These are phyloP conservation scores for Polylopha cassiicola DNA, from an alignment of 2,888 invertebrate genomes.

Conservation along the genomic window DNA sequence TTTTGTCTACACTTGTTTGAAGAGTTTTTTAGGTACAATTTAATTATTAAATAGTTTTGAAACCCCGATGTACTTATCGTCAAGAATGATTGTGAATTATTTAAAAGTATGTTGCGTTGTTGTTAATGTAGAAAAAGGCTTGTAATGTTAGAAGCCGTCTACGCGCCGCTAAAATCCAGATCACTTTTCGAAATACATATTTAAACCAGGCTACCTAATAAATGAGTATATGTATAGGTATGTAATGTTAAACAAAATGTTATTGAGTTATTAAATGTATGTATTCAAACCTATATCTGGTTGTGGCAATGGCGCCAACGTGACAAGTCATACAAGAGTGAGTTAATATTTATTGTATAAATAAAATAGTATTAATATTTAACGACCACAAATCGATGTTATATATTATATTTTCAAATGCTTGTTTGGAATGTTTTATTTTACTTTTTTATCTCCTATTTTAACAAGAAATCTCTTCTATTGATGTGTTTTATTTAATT, in stretches of 20 bases:
- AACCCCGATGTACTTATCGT: slow-evolving; percentile 16
- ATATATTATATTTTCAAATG: slow-evolving; percentile 22
- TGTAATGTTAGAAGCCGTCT: no score
- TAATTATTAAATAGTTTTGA: slow-evolving; percentile 9
- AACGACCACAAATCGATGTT: slow-evolving; percentile 9
- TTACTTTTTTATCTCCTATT: slow-evolving; percentile 21
- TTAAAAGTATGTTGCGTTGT: slow-evolving; percentile 8
- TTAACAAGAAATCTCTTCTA: slow-evolving; percentile 14
- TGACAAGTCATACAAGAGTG: slow-evolving; percentile 5
- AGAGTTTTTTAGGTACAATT: slow-evolving; percentile 16
- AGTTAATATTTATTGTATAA: slow-evolving; percentile 13
- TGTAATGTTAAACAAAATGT: no score
- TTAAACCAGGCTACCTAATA: no score
- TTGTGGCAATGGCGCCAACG: no score
- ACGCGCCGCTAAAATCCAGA: no score
- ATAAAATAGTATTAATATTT: slow-evolving; percentile 6
- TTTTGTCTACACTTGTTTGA: slow-evolving; percentile 18
- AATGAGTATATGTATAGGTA: no score
- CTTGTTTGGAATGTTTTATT: slow-evolving; percentile 33
- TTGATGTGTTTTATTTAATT: slow-evolving; percentile 5
- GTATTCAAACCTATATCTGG: no score
- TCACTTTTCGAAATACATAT: no score
- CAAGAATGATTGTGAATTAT: slow-evolving; percentile 10
- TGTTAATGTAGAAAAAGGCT: no score
- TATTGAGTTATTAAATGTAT: no score